Percentiles rank a stretch among this genome's conserved stretches.
Evolutionary conservation across 2,888 invertebrate genomes (phyloP).

Genomic region (Ametastegia equiseti): DNA sequence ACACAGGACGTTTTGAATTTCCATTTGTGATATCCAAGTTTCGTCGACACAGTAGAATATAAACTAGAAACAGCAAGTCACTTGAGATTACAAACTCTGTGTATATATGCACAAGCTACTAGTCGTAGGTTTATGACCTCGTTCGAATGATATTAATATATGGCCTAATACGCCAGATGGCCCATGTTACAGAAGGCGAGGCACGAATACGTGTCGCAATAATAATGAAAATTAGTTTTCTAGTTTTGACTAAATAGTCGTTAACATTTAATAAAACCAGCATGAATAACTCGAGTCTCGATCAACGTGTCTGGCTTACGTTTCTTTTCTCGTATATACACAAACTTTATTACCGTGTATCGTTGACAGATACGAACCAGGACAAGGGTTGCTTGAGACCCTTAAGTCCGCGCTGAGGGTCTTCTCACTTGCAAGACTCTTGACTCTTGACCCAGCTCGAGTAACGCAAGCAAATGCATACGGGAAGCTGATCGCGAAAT

Average conservation of each 20-base stretch:
- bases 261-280: neutral
- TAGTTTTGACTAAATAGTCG: slow-evolving; percentile 5
- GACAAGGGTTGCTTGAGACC: slow-evolving; percentile 38
- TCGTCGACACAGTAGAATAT: neutral
- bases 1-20: neutral
- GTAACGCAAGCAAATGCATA: neutral
- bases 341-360: slow-evolving; percentile 27
- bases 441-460: slow-evolving; percentile 20
- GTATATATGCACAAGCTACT: neutral
- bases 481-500: neutral
- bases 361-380: slow-evolving; percentile 40
- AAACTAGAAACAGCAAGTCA: neutral
- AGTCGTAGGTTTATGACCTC: neutral
- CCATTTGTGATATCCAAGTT: neutral
- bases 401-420: slow-evolving; percentile 21
- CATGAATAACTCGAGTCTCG: neutral
- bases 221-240: neutral
- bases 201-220: neutral
- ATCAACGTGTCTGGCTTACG: neutral
- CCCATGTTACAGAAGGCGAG: neutral
- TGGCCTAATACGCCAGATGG: neutral
- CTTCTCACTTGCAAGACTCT: slow-evolving; percentile 17
- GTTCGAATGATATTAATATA: neutral
- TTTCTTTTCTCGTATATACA: neutral
- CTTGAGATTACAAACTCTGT: neutral